Base-by-base conservation (phyloP, 2,888 invertebrate genomes). In the Xestia xanthographa region DNA sequence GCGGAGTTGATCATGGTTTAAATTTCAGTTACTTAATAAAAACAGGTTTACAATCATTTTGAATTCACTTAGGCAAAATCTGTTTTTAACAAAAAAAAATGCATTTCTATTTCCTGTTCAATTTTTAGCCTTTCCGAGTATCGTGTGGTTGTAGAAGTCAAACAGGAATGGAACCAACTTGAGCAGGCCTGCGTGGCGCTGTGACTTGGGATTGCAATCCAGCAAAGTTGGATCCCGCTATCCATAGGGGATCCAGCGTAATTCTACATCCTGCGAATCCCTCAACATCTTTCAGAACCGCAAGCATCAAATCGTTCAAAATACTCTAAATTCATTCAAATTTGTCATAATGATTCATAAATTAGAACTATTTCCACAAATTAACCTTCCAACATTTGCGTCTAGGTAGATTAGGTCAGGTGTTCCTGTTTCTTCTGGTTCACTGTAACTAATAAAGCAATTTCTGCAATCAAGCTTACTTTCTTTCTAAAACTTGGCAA, bases 1-100 rank as follows among this genome's bases (percentile, higher is more conserved):
- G 26, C 34, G 41, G 50, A 72, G 70, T 69, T 77, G 26, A 66
- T 84, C 66, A 58, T 69, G 50, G 68, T 60, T 68, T 77, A 45
- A 29, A 63, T 83, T 84, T 70, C 26, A 26, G 11, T 69, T 72
- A 66, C n/a, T 65, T 26, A 1, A 43, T 65, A 29, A 63, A 65
- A 26, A 5, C 2, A 0, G 22, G 58, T 50, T 66, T 29, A n/a
- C n/a, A n/a, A n/a, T n/a, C n/a, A n/a, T n/a, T n/a, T n/a, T n/a
- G n/a, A n/a, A n/a, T n/a, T n/a, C n/a, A n/a, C n/a, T n/a, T n/a
- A n/a, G n/a, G n/a, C n/a, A n/a, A n/a, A n/a, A n/a, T n/a, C n/a
- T n/a, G n/a, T n/a, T n/a, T n/a, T n/a, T n/a, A n/a, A n/a, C n/a
- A n/a, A n/a, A n/a, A n/a, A n/a, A n/a, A n/a, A n/a, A n/a, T n/a